Evolutionary conservation across 2,888 invertebrate species (phyloP).

Genomic region (Cenopis cana): DNA sequence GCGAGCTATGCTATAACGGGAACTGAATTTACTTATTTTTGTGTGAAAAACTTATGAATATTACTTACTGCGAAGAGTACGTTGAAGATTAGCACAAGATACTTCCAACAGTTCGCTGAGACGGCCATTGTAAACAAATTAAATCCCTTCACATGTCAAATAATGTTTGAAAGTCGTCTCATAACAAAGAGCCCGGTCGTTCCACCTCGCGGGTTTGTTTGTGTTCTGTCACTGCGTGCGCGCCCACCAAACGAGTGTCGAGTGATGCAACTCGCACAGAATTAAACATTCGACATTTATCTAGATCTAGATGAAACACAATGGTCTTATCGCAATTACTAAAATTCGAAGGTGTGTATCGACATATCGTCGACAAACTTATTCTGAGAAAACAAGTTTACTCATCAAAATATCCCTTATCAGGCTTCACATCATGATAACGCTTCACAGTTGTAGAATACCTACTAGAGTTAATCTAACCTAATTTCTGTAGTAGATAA

Average conservation of each 20-base stretch:
- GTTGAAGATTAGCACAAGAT: constrained; percentile 79
- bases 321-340: constrained; percentile 52
- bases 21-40: constrained; percentile 31
- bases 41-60: constrained; percentile 36
- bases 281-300: constrained; percentile 74
- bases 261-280: constrained; percentile 75
- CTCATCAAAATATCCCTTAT: constrained; percentile 54
- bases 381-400: constrained; percentile 59
- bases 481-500: constrained; percentile 64
- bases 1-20: constrained; percentile 20
- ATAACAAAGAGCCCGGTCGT: constrained; percentile 78
- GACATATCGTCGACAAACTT: constrained; percentile 47
- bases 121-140: constrained; percentile 71
- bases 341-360: constrained; percentile 52
- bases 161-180: constrained; percentile 69
- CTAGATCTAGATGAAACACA: constrained; percentile 55
- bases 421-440: constrained; percentile 70
- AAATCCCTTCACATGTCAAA: constrained; percentile 72
- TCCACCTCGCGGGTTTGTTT: constrained; percentile 76
- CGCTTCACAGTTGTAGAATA: constrained; percentile 47
- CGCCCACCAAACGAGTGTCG: constrained; percentile 54
- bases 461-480: constrained; percentile 64
- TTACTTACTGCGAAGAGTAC: constrained; percentile 79
- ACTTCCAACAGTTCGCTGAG: constrained; percentile 82
- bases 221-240: constrained; percentile 59